These are phyloP conservation scores for Otis tarda DNA, from an alignment of 2,113 vertebrate genomes.

Conservation along the genomic window DNA sequence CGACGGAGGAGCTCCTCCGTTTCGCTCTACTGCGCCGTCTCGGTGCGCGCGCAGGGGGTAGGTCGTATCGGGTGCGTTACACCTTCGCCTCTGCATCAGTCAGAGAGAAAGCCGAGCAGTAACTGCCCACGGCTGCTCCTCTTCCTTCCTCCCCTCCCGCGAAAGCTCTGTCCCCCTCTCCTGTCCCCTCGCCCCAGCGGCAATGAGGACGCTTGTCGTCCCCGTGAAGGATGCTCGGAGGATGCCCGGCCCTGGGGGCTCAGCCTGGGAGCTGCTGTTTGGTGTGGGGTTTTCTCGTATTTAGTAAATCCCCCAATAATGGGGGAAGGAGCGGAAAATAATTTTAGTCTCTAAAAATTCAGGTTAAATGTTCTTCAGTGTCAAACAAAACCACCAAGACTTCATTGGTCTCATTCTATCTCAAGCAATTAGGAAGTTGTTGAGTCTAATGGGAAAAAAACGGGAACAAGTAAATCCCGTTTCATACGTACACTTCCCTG, in stretches of 20 bases:
- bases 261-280: background rate
- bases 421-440: background rate
- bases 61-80: fast-evolving
- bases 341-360: background rate
- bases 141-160: background rate
- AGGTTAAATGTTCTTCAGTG: background rate
- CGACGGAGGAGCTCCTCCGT: background rate
- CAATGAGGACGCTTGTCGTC: background rate
- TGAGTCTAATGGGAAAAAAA: background rate
- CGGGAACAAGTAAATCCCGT: background rate
- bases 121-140: background rate
- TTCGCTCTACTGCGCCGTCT: background rate
- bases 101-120: background rate
- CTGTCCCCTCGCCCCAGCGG: fast-evolving
- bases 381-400: background rate
- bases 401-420: background rate
- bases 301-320: background rate
- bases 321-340: background rate
- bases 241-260: fast-evolving
- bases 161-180: background rate
- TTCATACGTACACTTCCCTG: fast-evolving
- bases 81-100: background rate
- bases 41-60: fast-evolving
- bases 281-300: background rate
- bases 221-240: background rate